Evolutionary conservation across 2,888 invertebrate genomes (phyloP).

Genomic region (Synergus itoensis): DNA sequence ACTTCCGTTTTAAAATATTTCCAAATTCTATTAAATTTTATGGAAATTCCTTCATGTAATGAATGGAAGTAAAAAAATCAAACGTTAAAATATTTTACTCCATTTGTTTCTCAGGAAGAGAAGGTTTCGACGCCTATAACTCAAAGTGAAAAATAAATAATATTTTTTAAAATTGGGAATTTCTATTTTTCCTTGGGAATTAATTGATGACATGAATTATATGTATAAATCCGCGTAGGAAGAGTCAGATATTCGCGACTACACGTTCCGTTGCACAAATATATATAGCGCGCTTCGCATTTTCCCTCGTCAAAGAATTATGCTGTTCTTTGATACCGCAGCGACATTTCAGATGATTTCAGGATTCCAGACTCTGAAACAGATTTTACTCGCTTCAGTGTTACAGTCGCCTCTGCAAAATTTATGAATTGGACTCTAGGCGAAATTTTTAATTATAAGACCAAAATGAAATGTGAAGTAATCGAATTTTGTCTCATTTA

Average conservation of each 20-base stretch:
- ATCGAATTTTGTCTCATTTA: slow-evolving; percentile 17
- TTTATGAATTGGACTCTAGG: slow-evolving; percentile 32
- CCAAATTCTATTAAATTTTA: no score
- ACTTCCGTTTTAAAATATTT: not conserved
- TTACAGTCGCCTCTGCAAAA: slow-evolving; percentile 22
- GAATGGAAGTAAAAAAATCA: no score
- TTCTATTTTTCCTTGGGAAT: not conserved
- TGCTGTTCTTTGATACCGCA: slow-evolving; percentile 29
- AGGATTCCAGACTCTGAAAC: slow-evolving; percentile 18
- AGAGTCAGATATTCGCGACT: not conserved
- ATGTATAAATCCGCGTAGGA: slow-evolving; percentile 1
- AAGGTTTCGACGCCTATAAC: not conserved
- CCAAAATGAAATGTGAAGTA: slow-evolving; percentile 18
- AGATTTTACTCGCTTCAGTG: slow-evolving; percentile 32
- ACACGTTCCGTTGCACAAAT: not conserved
- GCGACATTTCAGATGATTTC: slow-evolving; percentile 24
- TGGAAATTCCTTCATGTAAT: no score
- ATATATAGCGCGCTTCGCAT: not conserved
- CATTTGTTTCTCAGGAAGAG: not conserved
- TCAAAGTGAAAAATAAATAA: not conserved
- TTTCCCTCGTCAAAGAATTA: slow-evolving; percentile 31
- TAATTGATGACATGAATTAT: slow-evolving; percentile 10
- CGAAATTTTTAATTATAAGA: slow-evolving; percentile 31
- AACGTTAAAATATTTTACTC: no score
- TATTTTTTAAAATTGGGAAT: not conserved